phyloP scores from a whole-genome alignment of 2,113 vertebrate species.

The Alces alces region DNA sequence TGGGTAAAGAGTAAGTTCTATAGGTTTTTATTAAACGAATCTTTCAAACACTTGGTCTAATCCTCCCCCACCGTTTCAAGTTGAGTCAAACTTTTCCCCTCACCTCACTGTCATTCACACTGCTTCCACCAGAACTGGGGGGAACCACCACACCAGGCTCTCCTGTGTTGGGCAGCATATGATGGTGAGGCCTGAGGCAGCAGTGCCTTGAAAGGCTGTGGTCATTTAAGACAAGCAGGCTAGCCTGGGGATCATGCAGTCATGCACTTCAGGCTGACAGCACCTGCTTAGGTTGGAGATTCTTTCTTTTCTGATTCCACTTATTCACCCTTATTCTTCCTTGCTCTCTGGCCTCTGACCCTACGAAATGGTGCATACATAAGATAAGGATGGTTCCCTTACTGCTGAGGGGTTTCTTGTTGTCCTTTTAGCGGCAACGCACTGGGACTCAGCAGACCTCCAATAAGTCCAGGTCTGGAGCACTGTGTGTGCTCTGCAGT shows the following conservation, averaged over 20 bases:
- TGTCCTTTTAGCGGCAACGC: neutral
- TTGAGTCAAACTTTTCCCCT: neutral
- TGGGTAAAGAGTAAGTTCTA: neutral
- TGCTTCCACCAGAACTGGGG: neutral
- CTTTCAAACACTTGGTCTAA: neutral
- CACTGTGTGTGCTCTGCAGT: neutral
- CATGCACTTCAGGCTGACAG: neutral
- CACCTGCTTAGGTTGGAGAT: neutral
- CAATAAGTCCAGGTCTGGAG: neutral
- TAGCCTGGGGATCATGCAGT: fast-evolving
- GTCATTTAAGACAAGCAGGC: neutral
- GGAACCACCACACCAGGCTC: neutral
- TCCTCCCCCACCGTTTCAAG: neutral
- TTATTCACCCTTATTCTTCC: neutral
- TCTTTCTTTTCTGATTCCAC: neutral
- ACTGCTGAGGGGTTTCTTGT: neutral
- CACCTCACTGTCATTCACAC: neutral
- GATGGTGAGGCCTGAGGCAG: neutral
- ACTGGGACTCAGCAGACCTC: neutral
- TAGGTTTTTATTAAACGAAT: neutral
- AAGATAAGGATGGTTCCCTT: neutral
- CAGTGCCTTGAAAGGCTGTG: neutral
- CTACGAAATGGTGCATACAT: neutral
- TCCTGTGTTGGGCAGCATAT: neutral
- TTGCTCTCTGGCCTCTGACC: neutral